Evolutionary conservation across 1,140 invertebrate genomes (phyloP), one percentile per base, ranked within the genome.

Genomic region (Liolophura sinensis): DNA sequence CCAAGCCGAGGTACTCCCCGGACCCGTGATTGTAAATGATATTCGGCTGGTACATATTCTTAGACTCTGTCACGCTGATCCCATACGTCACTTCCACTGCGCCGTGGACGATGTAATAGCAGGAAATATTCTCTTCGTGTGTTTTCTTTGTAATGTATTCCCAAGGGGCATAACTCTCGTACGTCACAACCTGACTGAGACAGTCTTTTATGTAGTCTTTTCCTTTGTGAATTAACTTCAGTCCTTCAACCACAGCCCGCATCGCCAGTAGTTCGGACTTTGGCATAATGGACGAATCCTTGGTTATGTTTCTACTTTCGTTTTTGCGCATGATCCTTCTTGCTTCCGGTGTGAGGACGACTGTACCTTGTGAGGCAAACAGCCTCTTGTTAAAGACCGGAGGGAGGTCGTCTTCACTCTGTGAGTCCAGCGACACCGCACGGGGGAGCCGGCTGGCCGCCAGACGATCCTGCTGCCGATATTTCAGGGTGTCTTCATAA

Each of bases 21-120:
- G 73, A 73, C 1, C 77, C 76, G 49, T 80, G 78, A 49, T 70
- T 80, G 63, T 80, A 80, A 14, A 80, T 74, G 9, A 80, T 80
- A 62, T 78, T 75, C 0, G 78, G 74, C 57, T 80, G 76, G 54
- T 74, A 78, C 11, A 79, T 75, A 55, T 70, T 73, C 25, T 72
- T 64, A 14, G 74, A 70, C 31, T 68, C 67, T 9, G 71, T 69
- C 0, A 64, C 62, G 47, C 67, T 70, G 58, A 76, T 68, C 59
- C 78, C 77, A 55, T 80, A 80, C 24, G 76, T 79, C 52, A 78
- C 78, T 65, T 80, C 77, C 15, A 79, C 77, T 0, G 71, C 73
- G 0, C 78, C 78, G 22, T 73, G 68, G 1, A 79, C 58, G 20
- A 80, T 72, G 57, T 80, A 80, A 65, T 77, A 79, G 54, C 78